phyloP scores from a whole-genome alignment of 2,797 vertebrate species.

The Gila robusta region DNA sequence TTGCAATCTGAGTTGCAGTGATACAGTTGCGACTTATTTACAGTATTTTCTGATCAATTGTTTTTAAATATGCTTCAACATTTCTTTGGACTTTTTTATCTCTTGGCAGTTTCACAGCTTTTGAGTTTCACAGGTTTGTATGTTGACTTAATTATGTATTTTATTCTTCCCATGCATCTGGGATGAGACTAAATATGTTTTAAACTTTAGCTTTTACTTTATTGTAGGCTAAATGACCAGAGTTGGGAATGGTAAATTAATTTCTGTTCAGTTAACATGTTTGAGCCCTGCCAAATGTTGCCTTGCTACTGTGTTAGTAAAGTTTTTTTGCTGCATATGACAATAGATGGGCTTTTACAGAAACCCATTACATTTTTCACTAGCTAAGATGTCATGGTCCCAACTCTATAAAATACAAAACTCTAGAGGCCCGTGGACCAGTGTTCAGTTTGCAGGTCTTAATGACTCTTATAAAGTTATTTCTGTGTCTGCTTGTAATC shows the following conservation, averaged over 20 bases:
- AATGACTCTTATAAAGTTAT: not conserved
- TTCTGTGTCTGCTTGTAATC: not conserved
- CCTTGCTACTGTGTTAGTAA: not conserved
- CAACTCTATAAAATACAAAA: not conserved
- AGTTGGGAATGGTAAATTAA: not conserved
- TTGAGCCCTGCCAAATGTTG: not conserved
- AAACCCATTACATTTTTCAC: not conserved
- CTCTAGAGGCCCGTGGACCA: not conserved
- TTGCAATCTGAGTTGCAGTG: not conserved
- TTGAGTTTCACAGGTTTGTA: slow-evolving; percentile 3
- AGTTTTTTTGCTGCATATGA: not conserved
- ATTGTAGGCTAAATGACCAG: too few relatives aligned
- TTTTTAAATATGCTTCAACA: not conserved
- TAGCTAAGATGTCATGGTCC: not conserved
- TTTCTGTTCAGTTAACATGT: not conserved
- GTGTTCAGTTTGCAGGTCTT: not conserved
- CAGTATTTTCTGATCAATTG: not conserved
- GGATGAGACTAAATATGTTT: not conserved
- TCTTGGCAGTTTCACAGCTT: not conserved
- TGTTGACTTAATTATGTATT: not conserved
- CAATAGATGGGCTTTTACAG: not conserved
- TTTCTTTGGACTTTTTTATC: slow-evolving; percentile 15
- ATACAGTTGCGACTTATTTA: not conserved
- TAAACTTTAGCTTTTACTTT: too few relatives aligned
- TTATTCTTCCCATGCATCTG: not conserved